Evolutionary conservation across 2,888 invertebrate genomes (phyloP).

Genomic region (Leuctra nigra): DNA sequence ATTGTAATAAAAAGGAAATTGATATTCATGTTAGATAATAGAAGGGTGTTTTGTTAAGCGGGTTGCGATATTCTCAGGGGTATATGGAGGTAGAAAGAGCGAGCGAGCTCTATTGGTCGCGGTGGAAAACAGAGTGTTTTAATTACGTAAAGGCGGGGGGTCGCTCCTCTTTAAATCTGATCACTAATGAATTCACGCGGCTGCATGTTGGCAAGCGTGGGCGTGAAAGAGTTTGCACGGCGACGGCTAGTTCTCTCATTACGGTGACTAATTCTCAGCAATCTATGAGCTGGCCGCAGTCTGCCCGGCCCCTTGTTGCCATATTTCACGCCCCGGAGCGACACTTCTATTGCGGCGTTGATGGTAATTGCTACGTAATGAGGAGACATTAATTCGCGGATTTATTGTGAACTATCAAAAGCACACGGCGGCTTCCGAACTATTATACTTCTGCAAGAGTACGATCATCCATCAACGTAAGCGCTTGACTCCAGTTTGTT

Average conservation of each 20-base stretch:
- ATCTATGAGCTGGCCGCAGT: slow-evolving; percentile 12
- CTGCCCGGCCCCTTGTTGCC: not conserved
- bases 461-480: too few relatives aligned
- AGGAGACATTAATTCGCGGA: slow-evolving; percentile 6
- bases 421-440: too few relatives aligned
- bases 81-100: not conserved
- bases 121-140: slow-evolving; percentile 16
- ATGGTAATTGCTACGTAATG: slow-evolving; percentile 14
- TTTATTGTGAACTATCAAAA: not conserved
- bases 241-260: not conserved
- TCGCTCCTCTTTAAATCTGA: slow-evolving; percentile 19
- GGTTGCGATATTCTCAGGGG: not conserved
- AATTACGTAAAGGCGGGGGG: not conserved
- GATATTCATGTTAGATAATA: slow-evolving; percentile 9
- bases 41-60: too few relatives aligned
- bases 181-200: slow-evolving; percentile 13
- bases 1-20: slow-evolving; percentile 4
- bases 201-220: not conserved
- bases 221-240: not conserved
- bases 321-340: slow-evolving; percentile 1
- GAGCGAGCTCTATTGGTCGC: not conserved
- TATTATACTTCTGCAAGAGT: too few relatives aligned
- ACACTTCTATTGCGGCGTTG: slow-evolving; percentile 16
- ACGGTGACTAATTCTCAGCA: slow-evolving; percentile 6
- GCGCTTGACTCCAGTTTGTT: too few relatives aligned